phyloP scores from a whole-genome alignment of 1,140 invertebrate genomes.

The Pseudomyrmex pallidus region DNA sequence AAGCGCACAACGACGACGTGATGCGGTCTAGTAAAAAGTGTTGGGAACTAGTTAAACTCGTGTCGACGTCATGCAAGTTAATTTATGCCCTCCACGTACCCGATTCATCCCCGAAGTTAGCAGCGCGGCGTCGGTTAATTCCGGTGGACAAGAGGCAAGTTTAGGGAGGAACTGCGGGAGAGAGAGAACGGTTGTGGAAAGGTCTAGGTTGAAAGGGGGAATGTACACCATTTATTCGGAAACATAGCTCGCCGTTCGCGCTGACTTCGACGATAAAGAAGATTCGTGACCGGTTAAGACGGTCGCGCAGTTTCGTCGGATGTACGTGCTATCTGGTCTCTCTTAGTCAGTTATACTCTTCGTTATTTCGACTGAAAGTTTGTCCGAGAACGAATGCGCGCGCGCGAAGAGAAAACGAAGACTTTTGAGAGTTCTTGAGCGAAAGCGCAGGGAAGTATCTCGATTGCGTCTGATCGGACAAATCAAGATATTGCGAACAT shows the following conservation, averaged over 20 bases:
- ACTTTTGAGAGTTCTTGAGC: slow-evolving; percentile 19
- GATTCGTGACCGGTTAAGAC: slow-evolving; percentile 61
- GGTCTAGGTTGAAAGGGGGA: slow-evolving; percentile 31
- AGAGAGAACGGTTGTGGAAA: slow-evolving; percentile 10
- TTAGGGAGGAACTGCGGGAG: slow-evolving; percentile 34
- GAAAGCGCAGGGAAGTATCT: slow-evolving; percentile 41
- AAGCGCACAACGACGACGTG: slow-evolving; percentile 32
- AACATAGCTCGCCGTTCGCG: slow-evolving; percentile 48
- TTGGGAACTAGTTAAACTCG: slow-evolving; percentile 73
- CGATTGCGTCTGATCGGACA: not conserved
- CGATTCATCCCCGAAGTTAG: slow-evolving; percentile 74
- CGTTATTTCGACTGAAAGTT: slow-evolving; percentile 46
- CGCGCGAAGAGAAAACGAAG: slow-evolving; percentile 21
- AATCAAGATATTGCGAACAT: slow-evolving; percentile 1
- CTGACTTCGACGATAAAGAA: slow-evolving; percentile 61
- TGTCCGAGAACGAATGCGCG: slow-evolving; percentile 40
- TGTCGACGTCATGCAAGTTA: slow-evolving; percentile 59
- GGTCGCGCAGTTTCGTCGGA: slow-evolving; percentile 31
- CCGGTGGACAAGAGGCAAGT: slow-evolving; percentile 61
- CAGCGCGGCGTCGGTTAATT: slow-evolving; percentile 70
- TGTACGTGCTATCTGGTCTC: slow-evolving; percentile 46
- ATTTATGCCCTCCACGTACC: slow-evolving; percentile 73
- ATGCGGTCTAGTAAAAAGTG: slow-evolving; percentile 66
- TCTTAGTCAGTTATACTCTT: slow-evolving; percentile 49
- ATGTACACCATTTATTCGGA: slow-evolving; percentile 49